Evolutionary conservation across 1,140 invertebrate genomes (phyloP), one percentile per base, ranked within the genome.

Genomic region (Eciton burchellii): DNA sequence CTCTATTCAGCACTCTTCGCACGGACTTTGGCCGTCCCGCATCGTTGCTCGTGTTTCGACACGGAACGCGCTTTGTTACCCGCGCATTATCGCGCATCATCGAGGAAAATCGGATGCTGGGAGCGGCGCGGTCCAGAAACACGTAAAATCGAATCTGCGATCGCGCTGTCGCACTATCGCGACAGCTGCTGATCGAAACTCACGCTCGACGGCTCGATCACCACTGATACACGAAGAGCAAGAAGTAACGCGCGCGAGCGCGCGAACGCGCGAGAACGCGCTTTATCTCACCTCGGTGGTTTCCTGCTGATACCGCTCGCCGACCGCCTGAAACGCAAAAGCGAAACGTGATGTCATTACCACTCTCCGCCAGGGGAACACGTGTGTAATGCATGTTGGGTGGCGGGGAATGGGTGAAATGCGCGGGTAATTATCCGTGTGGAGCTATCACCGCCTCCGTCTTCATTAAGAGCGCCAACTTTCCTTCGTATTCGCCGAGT

Each of bases 271-370:
- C 85, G 83, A 81, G 66, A 35, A 81, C 72, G 83, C 84, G 6
- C 59, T 76, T 74, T 91, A 92, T 91, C 92, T 93, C 85, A 93
- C 90, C 91, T 92, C 91, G 81, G 86, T 88, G 82, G 90, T 91
- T 91, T 92, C 92, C 92, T 91, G 91, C 85, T 92, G 90, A 91
- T 93, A 92, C 68, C 88, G 88, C 62, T 91, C 89, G 68, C 77
- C 81, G 81, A 59, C 82, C 52, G 84, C 71, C 84, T 89, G 89
- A 84, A 90, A 91, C 85, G 85, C 74, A 79, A 73, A 90, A 90
- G 85, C 72, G 62, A 62, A 79, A 62, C 56, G 54, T 89, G 89
- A 89, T 82, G 77, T 87, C 74, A 87, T 84, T 60, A 54, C 14
- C n/a, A 24, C 62, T 19, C 54, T 21, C 24, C 26, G 45, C 26